Evolutionary conservation across 1,140 invertebrate species (phyloP), one percentile per base, ranked within the genome.

Genomic region (Ceratina calcarata): DNA sequence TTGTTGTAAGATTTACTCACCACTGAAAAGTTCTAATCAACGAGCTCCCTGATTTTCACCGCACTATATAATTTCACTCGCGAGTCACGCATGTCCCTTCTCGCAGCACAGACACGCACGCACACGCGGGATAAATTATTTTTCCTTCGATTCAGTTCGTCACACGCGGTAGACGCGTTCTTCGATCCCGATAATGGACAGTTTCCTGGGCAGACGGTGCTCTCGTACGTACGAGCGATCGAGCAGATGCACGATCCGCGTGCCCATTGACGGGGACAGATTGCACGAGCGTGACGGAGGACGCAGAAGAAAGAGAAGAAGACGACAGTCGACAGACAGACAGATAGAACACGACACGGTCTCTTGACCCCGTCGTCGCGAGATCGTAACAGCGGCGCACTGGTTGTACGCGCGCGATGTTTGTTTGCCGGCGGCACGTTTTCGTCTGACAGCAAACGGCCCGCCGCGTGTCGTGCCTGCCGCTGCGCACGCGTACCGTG

Each of bases 171-270:
- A 83, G 73, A 85, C 81, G 90, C 80, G 53, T 55, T 55, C 53
- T 55, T 18, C 53, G 53, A 10, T 55, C 83, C 77, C 86, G 84
- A 10, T 90, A 90, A 91, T 90, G 89, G 89, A 90, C 86, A 79
- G 89, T 90, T 91, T 91, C 90, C 91, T 91, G 90, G 84, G 85
- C 85, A 90, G 87, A 90, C 87, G 73, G 75, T 78, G 83, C 83
- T 32, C 27, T 32, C 27, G 27, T 32, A 32, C 4, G 27, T 32
- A 81, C 82, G 69, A 7, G 80, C 81, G 78, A 80, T 75, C 78
- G 71, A 81, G 83, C 67, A 80, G 83, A 74, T 68, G 81, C 78
- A 73, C 85, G 81, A 87, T 78, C 81, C 76, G 73, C 73, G 64
- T 57, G 27, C 18, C 18, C 53, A 55, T 55, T 55, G 80, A 53